Conservation (phyloP, 2,888 invertebrate genomes). For the Eupeodes luniger region DNA sequence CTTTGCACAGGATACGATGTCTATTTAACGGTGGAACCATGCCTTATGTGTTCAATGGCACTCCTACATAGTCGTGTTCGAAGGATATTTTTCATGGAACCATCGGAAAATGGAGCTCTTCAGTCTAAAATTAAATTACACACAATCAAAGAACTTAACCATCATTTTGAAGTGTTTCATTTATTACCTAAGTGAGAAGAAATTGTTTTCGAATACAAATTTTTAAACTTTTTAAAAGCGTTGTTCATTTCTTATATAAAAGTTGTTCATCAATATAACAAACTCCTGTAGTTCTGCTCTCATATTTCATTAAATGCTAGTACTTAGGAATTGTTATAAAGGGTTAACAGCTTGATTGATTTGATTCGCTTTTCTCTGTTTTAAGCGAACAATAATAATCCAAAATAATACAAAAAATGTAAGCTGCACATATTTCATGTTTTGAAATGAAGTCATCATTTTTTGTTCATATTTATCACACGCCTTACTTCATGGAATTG, state of each 20-base stretch:
- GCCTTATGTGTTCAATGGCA: constrained; percentile 98
- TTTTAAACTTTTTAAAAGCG: background rate
- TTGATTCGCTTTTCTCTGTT: no score
- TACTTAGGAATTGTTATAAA: no score
- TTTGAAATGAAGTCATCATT: background rate
- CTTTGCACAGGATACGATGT: constrained; percentile 95
- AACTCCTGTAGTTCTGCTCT: no score
- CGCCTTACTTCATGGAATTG: background rate
- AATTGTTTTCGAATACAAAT: constrained; percentile 45
- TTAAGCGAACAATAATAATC: no score
- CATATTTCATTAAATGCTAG: no score
- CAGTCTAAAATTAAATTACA: constrained; percentile 91
- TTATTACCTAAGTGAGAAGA: constrained; percentile 40
- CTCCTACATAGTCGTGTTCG: constrained; percentile 94
- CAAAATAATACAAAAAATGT: no score
- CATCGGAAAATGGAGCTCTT: constrained; percentile 88
- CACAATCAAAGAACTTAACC: constrained; percentile 91
- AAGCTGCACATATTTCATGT: no score
- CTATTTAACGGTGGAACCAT: constrained; percentile 94
- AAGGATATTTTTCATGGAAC: constrained; percentile 90
- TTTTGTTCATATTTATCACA: background rate
- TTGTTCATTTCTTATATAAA: no score
- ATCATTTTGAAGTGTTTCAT: constrained; percentile 94
- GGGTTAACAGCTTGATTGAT: no score
- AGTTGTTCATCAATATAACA: no score